phyloP scores from a whole-genome alignment of 2,888 invertebrate species.

The Pristionchus fissidentatus region DNA sequence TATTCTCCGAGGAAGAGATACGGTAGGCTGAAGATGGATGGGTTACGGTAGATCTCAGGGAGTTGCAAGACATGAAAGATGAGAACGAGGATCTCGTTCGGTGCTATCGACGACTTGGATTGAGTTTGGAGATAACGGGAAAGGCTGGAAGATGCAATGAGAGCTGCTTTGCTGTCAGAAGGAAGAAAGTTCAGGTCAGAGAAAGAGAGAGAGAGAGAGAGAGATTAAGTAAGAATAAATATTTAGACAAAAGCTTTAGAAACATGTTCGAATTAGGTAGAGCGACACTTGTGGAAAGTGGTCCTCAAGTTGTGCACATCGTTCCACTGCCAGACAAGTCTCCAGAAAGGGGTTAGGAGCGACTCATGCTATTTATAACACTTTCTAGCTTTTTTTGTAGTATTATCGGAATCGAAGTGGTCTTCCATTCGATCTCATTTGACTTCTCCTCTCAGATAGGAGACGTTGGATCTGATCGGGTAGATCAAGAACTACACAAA shows the following conservation, averaged over 20 bases:
- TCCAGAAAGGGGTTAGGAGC: no score
- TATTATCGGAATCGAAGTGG: neutral
- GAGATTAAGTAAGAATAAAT: no score
- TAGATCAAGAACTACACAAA: slow-evolving; percentile 68
- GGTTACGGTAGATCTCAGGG: slow-evolving; percentile 53
- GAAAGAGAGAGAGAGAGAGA: neutral
- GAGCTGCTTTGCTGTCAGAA: slow-evolving; percentile 66
- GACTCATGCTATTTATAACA: no score
- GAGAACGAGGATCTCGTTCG: slow-evolving; percentile 70
- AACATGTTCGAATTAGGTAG: no score
- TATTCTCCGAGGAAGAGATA: no score
- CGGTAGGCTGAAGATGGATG: no score
- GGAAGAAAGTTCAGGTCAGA: slow-evolving; percentile 68
- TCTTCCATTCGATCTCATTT: neutral
- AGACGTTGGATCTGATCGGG: slow-evolving; percentile 65
- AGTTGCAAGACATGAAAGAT: slow-evolving; percentile 69
- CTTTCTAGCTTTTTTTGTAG: neutral
- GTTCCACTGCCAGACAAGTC: no score
- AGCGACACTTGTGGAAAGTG: no score
- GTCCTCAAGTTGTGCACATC: no score
- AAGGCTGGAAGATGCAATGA: slow-evolving; percentile 64
- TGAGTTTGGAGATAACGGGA: slow-evolving; percentile 65
- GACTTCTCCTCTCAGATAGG: slow-evolving; percentile 58
- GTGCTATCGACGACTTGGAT: slow-evolving; percentile 63
- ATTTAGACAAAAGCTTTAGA: no score